Evolutionary conservation across 2,797 vertebrate species (phyloP).

Genomic region (Oreonectes daqikongensis): DNA sequence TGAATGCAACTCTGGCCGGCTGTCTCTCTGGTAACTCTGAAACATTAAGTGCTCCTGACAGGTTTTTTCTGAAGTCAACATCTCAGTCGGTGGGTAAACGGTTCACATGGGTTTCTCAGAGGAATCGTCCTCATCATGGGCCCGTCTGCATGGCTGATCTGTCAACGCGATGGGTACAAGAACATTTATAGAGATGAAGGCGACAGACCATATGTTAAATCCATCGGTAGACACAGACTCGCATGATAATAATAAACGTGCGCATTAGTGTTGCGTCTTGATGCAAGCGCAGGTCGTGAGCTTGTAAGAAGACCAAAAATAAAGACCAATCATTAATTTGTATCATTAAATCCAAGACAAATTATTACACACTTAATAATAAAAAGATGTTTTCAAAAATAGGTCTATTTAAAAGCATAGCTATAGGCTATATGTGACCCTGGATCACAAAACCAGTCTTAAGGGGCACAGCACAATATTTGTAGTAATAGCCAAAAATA

Average conservation of each 20-base stretch:
- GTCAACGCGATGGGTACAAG: constrained; percentile 46
- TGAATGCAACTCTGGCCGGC: constrained; percentile 8
- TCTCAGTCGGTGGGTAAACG: constrained; percentile 12
- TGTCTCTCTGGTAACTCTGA: constrained; percentile 30
- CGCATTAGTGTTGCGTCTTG: constrained; percentile 13
- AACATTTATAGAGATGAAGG: constrained; percentile 35
- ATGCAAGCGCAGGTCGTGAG: background rate
- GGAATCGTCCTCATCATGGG: constrained; percentile 34
- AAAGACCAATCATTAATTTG: background rate
- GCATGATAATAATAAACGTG: constrained; percentile 15
- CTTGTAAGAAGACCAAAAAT: constrained; percentile 13
- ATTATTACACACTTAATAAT: too few species aligned
- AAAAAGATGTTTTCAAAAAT: too few species aligned
- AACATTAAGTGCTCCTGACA: constrained; percentile 37
- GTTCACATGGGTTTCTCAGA: constrained; percentile 28
- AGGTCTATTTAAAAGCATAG: too few species aligned
- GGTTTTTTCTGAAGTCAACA: constrained; percentile 19
- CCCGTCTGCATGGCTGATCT: constrained; percentile 49
- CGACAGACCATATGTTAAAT: constrained; percentile 48
- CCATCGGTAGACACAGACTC: constrained; percentile 33
- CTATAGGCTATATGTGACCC: too few species aligned
- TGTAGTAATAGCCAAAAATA: too few species aligned
- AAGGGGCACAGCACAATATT: too few species aligned
- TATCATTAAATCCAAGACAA: background rate
- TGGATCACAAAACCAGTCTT: too few species aligned